phyloP scores from a whole-genome alignment of 2,888 invertebrate species.

The Spilarctia lutea region DNA sequence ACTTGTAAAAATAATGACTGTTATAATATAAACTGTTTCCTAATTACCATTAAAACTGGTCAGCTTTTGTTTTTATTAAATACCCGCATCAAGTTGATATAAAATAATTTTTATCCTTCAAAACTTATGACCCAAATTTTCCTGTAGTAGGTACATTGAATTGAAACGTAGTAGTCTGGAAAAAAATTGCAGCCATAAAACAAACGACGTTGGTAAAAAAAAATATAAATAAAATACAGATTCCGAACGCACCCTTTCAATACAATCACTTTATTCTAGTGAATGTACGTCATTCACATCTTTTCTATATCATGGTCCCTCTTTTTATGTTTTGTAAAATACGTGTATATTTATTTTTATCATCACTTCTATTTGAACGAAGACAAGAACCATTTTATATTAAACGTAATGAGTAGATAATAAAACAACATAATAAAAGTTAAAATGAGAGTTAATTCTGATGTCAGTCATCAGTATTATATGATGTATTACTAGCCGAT shows the following conservation, averaged over 20 bases:
- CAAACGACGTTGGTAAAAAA: not conserved
- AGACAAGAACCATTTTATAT: constrained; percentile 4
- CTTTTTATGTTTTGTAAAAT: constrained; percentile 21
- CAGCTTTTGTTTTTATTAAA: not conserved
- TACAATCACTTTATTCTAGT: not conserved
- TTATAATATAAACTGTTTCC: not conserved
- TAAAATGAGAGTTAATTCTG: too few relatives aligned
- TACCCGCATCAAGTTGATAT: not conserved
- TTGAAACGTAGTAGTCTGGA: not conserved
- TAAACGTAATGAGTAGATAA: not conserved
- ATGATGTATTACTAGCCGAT: too few relatives aligned
- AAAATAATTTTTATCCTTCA: not conserved
- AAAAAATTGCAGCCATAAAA: not conserved
- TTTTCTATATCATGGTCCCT: constrained; percentile 14
- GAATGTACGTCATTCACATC: constrained; percentile 4
- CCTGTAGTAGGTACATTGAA: not conserved
- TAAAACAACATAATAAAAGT: too few relatives aligned
- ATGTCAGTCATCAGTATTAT: too few relatives aligned
- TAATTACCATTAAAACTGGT: not conserved
- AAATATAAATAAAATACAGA: not conserved
- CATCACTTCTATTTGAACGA: constrained; percentile 25
- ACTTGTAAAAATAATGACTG: too few relatives aligned
- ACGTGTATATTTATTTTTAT: constrained; percentile 29
- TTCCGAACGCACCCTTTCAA: not conserved
- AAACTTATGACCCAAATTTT: not conserved